Evolutionary conservation across 2,797 vertebrate species (phyloP), one percentile per base, ranked within the genome.

Genomic region (Sebastes nivosus): DNA sequence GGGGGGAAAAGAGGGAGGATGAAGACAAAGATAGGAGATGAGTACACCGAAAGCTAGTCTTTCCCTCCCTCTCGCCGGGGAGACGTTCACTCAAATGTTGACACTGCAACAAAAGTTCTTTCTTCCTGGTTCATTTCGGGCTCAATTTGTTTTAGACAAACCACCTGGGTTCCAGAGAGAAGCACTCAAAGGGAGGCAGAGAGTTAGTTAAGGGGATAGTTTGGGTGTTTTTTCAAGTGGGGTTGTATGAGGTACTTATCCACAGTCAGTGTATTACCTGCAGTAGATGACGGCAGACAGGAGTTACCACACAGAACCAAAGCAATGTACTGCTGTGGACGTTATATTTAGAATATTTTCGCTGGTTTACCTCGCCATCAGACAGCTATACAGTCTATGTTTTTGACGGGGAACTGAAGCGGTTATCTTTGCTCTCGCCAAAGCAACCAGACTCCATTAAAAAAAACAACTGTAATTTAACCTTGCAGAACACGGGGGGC

Each of bases 61-160:
- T 76, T 84, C 46, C 16, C 66, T 81, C 50, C 4, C 1, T 72
- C 77, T 79, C 71, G 58, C 74, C n/a, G 63, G 83, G 82, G 83
- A 90, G 78, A 46, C 9, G 14, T 82, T 82, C 79, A 71, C 75
- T 91, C 78, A 91, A 82, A 90, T 82, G 81, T 89, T 88, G 81
- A 92, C 82, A 86, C 68, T 64, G 86, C 81, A 93, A 87, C 81
- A 83, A 87, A 88, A 79, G 74, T 82, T 90, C 60, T 57, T 42
- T 80, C 80, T 63, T 75, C 30, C n/a, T 66, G 69, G 55, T 88
- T 87, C 78, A 87, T 88, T 88, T 81, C 67, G n/a, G 79, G 66
- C 82, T 79, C 72, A 84, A 61, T 88, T 93, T 82, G 78, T 89
- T 93, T 77, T 67, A 84, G 84, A 79, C 38, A 79, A 77, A 74